These are phyloP conservation scores for Neomonachus schauinslandi DNA, from an alignment of 2,113 vertebrate genomes.

Conservation along the genomic window DNA sequence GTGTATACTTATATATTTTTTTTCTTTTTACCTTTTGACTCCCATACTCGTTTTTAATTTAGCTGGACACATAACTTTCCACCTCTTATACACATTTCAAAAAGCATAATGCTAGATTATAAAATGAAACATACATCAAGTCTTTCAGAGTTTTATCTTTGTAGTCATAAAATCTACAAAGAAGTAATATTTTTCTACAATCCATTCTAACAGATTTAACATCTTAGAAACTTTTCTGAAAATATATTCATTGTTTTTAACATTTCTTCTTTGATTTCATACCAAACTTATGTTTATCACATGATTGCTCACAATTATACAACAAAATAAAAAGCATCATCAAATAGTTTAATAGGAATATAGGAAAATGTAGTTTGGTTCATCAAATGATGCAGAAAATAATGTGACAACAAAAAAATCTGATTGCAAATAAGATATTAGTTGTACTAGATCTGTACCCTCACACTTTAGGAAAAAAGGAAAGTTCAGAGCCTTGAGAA, in stretches of 20 bases:
- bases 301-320: conserved; percentile 87
- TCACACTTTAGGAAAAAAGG: background rate
- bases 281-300: conserved; percentile 85
- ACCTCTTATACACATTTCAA: background rate
- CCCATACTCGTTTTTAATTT: background rate
- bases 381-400: conserved; percentile 89
- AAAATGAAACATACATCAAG: conserved; percentile 43
- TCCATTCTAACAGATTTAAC: conserved; percentile 65
- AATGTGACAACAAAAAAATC: conserved; percentile 77
- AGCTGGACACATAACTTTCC: background rate
- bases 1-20: background rate
- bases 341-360: conserved; percentile 87
- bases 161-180: conserved; percentile 46
- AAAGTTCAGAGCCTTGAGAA: background rate
- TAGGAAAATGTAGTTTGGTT: conserved; percentile 86
- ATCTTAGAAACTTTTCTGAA: conserved; percentile 74
- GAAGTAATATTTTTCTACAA: conserved; percentile 43
- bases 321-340: conserved; percentile 87
- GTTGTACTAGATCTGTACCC: conserved; percentile 59
- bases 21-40: background rate
- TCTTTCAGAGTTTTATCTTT: conserved; percentile 37
- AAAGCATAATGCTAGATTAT: conserved; percentile 3
- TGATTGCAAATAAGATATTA: conserved; percentile 66
- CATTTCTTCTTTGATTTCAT: conserved; percentile 80
- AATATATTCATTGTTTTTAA: conserved; percentile 82